phyloP scores from a whole-genome alignment of 2,797 vertebrate species.

The Urosaurus nigricauda region DNA sequence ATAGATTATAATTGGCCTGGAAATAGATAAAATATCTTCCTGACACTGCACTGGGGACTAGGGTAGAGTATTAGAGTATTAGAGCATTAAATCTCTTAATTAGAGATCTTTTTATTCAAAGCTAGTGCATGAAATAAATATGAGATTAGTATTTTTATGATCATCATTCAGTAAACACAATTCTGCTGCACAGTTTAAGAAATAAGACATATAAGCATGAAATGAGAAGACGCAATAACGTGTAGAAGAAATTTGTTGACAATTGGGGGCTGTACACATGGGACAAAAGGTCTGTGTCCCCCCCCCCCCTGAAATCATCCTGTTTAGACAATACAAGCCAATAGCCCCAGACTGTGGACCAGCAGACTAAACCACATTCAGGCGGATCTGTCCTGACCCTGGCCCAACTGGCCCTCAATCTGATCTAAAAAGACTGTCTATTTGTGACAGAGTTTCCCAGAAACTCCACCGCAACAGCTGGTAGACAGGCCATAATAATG shows the following conservation, averaged over 20 bases:
- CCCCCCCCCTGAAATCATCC: too few species aligned
- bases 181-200: not conserved
- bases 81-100: not conserved
- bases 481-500: too few species aligned
- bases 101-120: constrained; percentile 8
- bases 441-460: too few species aligned
- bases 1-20: not conserved
- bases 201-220: not conserved
- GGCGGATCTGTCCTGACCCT: too few species aligned
- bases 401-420: too few species aligned
- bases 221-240: not conserved
- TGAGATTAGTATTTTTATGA: not conserved
- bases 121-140: not conserved
- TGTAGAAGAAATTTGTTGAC: not conserved
- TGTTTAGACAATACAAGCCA: too few species aligned
- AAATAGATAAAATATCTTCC: not conserved
- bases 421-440: too few species aligned
- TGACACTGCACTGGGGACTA: not conserved
- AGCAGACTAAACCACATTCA: too few species aligned
- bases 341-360: too few species aligned
- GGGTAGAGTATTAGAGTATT: not conserved
- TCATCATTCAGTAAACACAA: not conserved
- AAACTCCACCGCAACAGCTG: too few species aligned
- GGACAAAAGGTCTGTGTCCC: too few species aligned
- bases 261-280: too few species aligned